Base-by-base conservation (phyloP, 2,888 invertebrate genomes). In the Zhuqinia jingwanae region DNA sequence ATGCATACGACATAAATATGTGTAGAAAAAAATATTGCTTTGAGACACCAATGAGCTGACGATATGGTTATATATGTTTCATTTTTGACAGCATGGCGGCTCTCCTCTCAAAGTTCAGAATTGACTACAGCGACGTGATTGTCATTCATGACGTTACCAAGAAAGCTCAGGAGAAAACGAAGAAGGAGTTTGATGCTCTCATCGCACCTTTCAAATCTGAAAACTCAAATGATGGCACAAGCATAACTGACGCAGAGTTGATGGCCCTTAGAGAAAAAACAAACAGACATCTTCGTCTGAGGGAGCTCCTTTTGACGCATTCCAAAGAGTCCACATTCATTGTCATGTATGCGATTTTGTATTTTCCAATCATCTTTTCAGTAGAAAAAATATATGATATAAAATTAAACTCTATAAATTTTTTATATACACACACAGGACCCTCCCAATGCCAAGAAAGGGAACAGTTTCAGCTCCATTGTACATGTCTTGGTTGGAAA, bases 401-500 rank as follows among this genome's bases (percentile, higher is more conserved):
- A n/a, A n/a, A n/a, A n/a, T n/a, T n/a, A n/a, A n/a, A n/a, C n/a
- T n/a, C n/a, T n/a, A n/a, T n/a, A n/a, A n/a, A n/a, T n/a, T n/a
- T n/a, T 87, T 91, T 92, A 25, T 91, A 6, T 3, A 8, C 3
- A 36, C 36, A 36, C 36, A 36, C 36, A 96, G 96, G 94, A 98
- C 99, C 2, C 93, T 99, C 88, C 98, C 98, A 30, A 97, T 98
- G 95, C 98, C 98, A 0, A 94, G 97, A 90, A 97, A 98, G 91
- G 97, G 96, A 60, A 96, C 96, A 0, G 96, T 98, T 80, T 97
- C 98, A 1, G 97, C 98, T 1, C 96, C 97, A 0, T 93, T 99
- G 68, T 99, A 99, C 93, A 97, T 98, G 97, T 96, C 97, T 15
- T 99, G 99, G 99, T 93, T 99, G 91, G 99, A 99, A 93, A 95